These are phyloP conservation scores for Cryptophagus acutangulus DNA, from an alignment of 2,888 invertebrate species.

Conservation along the genomic window DNA sequence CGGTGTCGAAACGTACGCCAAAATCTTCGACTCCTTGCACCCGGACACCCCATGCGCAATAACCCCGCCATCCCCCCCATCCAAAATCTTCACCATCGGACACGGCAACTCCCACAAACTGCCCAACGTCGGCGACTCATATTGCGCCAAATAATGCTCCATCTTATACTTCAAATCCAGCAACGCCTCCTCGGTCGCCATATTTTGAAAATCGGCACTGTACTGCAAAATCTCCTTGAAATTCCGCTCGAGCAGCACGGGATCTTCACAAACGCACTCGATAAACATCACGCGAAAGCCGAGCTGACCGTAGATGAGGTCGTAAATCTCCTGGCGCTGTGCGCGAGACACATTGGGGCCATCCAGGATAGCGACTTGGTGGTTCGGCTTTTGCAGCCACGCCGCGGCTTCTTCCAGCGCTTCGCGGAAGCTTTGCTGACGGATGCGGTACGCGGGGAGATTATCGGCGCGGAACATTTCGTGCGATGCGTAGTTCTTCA, in stretches of 20 bases:
- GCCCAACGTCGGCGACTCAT: constrained; percentile 68
- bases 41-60: constrained; percentile 68
- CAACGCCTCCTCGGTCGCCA: constrained; percentile 72
- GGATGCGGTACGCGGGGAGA: constrained; percentile 72
- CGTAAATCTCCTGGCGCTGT: constrained; percentile 71
- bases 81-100: constrained; percentile 53
- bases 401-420: constrained; percentile 80
- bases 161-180: constrained; percentile 77
- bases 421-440: constrained; percentile 76
- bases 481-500: constrained; percentile 75
- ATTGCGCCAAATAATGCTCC: constrained; percentile 76
- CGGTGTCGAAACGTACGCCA: constrained; percentile 84
- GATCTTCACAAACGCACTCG: constrained; percentile 86
- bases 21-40: constrained; percentile 76
- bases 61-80: constrained; percentile 61
- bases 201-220: constrained; percentile 79
- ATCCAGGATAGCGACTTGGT: constrained; percentile 68
- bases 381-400: constrained; percentile 68
- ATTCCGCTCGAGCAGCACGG: constrained; percentile 64
- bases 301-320: constrained; percentile 65
- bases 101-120: constrained; percentile 47
- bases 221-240: constrained; percentile 78
- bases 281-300: constrained; percentile 86
- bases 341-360: constrained; percentile 85
- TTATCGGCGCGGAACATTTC: constrained; percentile 87